phyloP scores from a whole-genome alignment of 2,113 vertebrate species.

The Hydropotes inermis region DNA sequence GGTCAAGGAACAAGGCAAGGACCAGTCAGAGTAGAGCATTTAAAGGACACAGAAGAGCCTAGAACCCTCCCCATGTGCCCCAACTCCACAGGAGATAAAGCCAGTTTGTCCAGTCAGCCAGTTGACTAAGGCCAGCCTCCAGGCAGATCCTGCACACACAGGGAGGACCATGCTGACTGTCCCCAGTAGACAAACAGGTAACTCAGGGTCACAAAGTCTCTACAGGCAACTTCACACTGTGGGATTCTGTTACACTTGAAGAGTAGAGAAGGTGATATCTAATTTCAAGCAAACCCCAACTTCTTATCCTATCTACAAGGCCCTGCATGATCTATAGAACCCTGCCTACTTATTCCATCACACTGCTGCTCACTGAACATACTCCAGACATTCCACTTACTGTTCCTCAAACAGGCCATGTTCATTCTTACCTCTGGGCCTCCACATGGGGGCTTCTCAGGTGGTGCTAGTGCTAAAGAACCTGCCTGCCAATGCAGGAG shows the following conservation, averaged over 20 bases:
- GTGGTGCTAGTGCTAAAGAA: background rate
- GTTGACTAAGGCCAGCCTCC: background rate
- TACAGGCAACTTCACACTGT: background rate
- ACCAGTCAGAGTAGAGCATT: background rate
- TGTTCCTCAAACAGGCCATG: background rate
- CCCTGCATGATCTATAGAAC: background rate
- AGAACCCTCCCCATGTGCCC: no score
- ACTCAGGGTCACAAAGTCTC: background rate
- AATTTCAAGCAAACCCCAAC: background rate
- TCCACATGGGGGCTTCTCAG: background rate
- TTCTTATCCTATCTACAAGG: background rate
- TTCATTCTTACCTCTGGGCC: background rate
- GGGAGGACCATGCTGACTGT: background rate
- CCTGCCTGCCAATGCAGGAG: background rate
- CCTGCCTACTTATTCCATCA: background rate
- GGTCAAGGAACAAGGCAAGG: background rate
- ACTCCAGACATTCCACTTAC: background rate
- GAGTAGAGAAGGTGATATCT: background rate
- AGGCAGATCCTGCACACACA: background rate
- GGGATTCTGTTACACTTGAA: background rate
- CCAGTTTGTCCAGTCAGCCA: background rate
- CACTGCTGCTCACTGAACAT: background rate
- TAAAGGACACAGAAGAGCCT: background rate
- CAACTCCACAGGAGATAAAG: background rate
- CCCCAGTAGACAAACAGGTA: background rate